These are phyloP conservation scores for Cataglyphis albicans DNA, from an alignment of 2,888 invertebrate genomes.

Conservation along the genomic window DNA sequence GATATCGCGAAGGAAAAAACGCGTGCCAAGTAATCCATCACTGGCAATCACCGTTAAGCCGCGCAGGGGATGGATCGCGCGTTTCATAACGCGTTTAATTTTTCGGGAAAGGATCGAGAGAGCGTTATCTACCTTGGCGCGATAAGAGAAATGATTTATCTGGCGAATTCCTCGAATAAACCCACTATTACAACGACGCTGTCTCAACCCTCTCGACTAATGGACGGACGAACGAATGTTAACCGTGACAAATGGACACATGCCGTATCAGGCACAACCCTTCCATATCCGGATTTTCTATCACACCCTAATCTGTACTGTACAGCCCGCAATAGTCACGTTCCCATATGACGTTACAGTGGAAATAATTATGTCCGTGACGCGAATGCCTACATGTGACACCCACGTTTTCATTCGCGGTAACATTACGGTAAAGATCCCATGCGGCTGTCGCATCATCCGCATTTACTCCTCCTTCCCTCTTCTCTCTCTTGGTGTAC, in stretches of 20 bases:
- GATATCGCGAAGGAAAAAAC: constrained; percentile 18
- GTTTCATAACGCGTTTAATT: constrained; percentile 53
- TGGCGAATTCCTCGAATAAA: constrained; percentile 46
- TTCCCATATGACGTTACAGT: constrained; percentile 30
- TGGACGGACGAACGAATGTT: constrained; percentile 24
- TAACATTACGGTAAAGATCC: constrained; percentile 16
- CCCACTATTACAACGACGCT: constrained; percentile 31
- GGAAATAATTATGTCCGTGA: constrained; percentile 61
- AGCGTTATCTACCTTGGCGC: constrained; percentile 42
- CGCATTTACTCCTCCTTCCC: not conserved
- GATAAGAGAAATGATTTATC: constrained; percentile 48
- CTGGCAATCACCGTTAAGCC: constrained; percentile 36
- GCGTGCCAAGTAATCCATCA: constrained; percentile 34
- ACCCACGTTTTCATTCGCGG: constrained; percentile 59
- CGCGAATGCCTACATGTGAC: constrained; percentile 21
- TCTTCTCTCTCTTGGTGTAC: constrained; percentile 1
- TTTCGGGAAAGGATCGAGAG: constrained; percentile 27
- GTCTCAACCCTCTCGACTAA: constrained; percentile 8
- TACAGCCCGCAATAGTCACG: constrained; percentile 50
- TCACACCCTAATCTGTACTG: constrained; percentile 61
- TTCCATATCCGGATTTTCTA: constrained; percentile 57
- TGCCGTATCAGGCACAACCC: constrained; percentile 32
- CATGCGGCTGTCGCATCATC: not conserved
- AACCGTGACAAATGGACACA: constrained; percentile 56
- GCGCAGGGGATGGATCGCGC: constrained; percentile 10